Conservation (phyloP, 2,888 invertebrate species). For the Macrosoma leucophasiata region DNA sequence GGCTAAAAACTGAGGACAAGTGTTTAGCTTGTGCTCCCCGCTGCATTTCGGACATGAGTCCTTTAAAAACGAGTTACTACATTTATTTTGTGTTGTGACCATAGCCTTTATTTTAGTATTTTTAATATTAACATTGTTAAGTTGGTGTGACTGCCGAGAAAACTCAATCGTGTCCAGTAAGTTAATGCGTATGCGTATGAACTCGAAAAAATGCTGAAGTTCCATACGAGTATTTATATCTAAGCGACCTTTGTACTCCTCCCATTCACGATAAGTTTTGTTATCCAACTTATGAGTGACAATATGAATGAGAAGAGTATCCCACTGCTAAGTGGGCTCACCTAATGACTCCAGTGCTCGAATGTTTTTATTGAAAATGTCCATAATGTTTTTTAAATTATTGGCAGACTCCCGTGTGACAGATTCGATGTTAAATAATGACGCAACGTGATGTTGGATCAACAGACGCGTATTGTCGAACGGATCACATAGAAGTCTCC, state of each 20-base stretch:
- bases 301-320: slow-evolving; percentile 26
- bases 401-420: too few species aligned
- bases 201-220: slow-evolving; percentile 3
- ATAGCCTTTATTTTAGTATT: slow-evolving; percentile 1
- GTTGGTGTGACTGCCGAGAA: too few species aligned
- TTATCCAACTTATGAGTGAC: slow-evolving; percentile 25
- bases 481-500: too few species aligned
- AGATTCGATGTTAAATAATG: too few species aligned
- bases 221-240: slow-evolving; percentile 12
- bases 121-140: too few species aligned
- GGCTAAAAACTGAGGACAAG: slow-evolving; percentile 2
- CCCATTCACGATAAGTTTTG: slow-evolving; percentile 28
- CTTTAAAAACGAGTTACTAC: too few species aligned
- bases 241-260: slow-evolving; percentile 23
- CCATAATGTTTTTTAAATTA: slow-evolving; percentile 3
- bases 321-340: slow-evolving; percentile 2
- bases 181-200: slow-evolving; percentile 2
- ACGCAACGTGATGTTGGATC: too few species aligned
- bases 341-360: slow-evolving; percentile 3
- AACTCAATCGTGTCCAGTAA: slow-evolving; percentile 3
- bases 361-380: slow-evolving; percentile 5
- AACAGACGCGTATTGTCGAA: too few species aligned
- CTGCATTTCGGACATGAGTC: slow-evolving; percentile 6
- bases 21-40: slow-evolving; percentile 1
- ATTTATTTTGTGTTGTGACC: neutral